These are phyloP conservation scores for Lordiphosa stackelbergi DNA, from an alignment of 1,140 invertebrate genomes.

Conservation along the genomic window DNA sequence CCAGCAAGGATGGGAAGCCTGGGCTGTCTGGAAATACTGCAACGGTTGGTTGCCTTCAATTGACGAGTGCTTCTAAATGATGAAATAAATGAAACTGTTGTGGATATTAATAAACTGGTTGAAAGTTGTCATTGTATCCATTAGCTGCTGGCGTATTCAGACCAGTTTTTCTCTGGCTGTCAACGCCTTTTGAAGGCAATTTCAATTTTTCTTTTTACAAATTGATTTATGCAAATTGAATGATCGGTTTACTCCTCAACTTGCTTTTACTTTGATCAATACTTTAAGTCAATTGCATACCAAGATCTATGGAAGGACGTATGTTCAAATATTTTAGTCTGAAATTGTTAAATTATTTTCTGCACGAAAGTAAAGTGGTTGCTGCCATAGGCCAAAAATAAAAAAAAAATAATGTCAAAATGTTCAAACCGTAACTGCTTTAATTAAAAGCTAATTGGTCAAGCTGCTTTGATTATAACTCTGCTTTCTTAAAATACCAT, in stretches of 20 bases:
- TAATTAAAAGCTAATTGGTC: too few species aligned
- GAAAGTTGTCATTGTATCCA: slow-evolving; percentile 35
- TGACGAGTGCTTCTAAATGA: slow-evolving; percentile 4
- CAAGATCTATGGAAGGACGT: slow-evolving; percentile 8
- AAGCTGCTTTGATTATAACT: too few species aligned
- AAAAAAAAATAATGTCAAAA: too few species aligned
- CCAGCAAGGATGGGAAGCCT: slow-evolving; percentile 53
- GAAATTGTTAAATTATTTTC: too few species aligned
- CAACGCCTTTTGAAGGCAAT: slow-evolving; percentile 40
- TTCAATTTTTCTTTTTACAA: slow-evolving; percentile 33
- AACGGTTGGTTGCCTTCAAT: slow-evolving; percentile 12
- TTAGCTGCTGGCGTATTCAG: slow-evolving; percentile 35
- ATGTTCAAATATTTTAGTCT: slow-evolving; percentile 12
- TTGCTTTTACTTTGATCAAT: slow-evolving; percentile 38
- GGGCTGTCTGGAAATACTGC: slow-evolving; percentile 54
- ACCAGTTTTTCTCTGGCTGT: slow-evolving; percentile 35
- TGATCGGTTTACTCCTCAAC: slow-evolving; percentile 17
- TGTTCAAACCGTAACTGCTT: too few species aligned
- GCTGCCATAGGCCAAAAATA: too few species aligned
- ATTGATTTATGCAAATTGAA: slow-evolving; percentile 68
- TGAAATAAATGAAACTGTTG: neutral
- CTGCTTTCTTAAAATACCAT: too few species aligned
- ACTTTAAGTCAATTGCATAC: slow-evolving; percentile 5
- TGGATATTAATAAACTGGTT: slow-evolving; percentile 20
- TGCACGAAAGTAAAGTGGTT: too few species aligned